Conservation (phyloP, 2,888 invertebrate species). For the Argynnis bischoffii region DNA sequence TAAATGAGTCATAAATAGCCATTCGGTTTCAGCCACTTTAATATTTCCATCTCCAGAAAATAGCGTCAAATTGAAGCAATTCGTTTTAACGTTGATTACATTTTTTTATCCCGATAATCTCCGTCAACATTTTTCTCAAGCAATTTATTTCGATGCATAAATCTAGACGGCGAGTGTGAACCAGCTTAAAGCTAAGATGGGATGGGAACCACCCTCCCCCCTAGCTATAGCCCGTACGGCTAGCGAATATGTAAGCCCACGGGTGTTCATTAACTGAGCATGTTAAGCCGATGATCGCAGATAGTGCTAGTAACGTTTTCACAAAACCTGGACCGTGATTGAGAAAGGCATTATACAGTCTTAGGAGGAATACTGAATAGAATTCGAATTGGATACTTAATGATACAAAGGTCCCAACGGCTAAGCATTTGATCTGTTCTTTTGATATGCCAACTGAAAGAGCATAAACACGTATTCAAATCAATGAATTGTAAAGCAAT, state of each 20-base stretch:
- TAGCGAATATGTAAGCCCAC: constrained; percentile 63
- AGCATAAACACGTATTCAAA: constrained; percentile 6
- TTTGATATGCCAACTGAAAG: constrained; percentile 9
- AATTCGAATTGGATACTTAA: constrained; percentile 20
- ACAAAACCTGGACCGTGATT: constrained; percentile 45
- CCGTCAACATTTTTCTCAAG: constrained; percentile 34
- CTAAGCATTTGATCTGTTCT: constrained; percentile 10
- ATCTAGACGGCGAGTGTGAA: constrained; percentile 49
- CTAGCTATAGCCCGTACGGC: constrained; percentile 42
- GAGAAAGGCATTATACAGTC: constrained; percentile 40
- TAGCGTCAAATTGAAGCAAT: constrained; percentile 17
- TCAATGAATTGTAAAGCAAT: constrained; percentile 10
- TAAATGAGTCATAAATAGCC: constrained; percentile 1
- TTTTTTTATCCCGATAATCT: constrained; percentile 25
- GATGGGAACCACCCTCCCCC: constrained; percentile 41
- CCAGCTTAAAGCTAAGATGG: constrained; percentile 40
- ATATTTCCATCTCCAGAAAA: constrained; percentile 14
- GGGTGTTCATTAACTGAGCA: constrained; percentile 73
- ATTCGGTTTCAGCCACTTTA: constrained; percentile 8
- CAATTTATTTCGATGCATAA: constrained; percentile 40
- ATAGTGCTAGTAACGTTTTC: constrained; percentile 39
- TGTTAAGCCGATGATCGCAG: constrained; percentile 67
- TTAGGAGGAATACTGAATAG: constrained; percentile 30
- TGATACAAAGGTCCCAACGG: constrained; percentile 2
- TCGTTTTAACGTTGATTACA: constrained; percentile 18